Conservation (phyloP, 2,888 invertebrate genomes). For the Coronaproctus castanopsis region DNA sequence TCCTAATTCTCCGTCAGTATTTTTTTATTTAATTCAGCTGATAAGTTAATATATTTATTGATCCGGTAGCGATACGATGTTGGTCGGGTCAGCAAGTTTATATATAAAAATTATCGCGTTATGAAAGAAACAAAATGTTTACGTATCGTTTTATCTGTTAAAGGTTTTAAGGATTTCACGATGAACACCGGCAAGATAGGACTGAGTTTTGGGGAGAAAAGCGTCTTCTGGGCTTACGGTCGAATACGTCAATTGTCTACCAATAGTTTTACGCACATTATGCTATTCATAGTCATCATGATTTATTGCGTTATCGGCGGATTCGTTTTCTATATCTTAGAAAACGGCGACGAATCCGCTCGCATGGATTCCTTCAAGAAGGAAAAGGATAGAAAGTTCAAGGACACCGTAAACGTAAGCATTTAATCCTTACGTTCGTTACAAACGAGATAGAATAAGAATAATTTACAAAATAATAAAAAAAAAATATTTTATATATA, state of each 20-base stretch:
- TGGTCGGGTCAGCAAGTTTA: too few relatives aligned
- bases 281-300: conserved; percentile 53
- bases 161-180: conserved; percentile 37
- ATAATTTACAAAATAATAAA: too few relatives aligned
- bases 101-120: too few relatives aligned
- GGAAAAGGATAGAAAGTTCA: conserved; percentile 7
- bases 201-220: conserved; percentile 62
- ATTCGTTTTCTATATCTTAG: conserved; percentile 51
- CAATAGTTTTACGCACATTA: conserved; percentile 76
- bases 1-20: too few relatives aligned
- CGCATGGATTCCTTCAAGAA: conserved; percentile 15
- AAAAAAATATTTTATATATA: too few relatives aligned
- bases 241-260: conserved; percentile 55
- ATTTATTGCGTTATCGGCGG: conserved; percentile 68
- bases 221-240: conserved; percentile 56
- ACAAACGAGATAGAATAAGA: too few relatives aligned
- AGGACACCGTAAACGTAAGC: conserved; percentile 5
- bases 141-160: too few relatives aligned
- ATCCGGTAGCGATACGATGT: too few relatives aligned
- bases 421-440: too few relatives aligned
- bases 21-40: too few relatives aligned
- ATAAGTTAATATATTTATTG: too few relatives aligned
- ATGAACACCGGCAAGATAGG: conserved; percentile 51
- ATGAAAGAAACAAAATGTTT: too few relatives aligned
- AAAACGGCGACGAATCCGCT: conserved; percentile 27